Conservation (phyloP, 2,797 vertebrate species). For the Esox lucius region DNA sequence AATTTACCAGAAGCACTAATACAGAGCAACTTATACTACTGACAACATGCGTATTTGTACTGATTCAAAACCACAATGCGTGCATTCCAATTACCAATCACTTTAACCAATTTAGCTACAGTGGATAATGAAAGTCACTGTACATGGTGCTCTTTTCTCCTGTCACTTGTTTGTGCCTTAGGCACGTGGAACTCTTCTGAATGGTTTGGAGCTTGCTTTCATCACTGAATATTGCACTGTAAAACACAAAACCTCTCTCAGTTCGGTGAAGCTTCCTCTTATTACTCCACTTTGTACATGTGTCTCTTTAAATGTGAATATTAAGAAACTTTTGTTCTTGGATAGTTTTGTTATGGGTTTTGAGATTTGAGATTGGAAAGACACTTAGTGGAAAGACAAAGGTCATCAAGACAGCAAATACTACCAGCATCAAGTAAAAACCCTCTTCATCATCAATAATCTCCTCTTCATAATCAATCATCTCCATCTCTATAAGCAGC, state of each 20-base stretch:
- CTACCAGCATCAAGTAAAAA: not conserved
- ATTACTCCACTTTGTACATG: not conserved
- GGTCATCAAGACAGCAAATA: not conserved
- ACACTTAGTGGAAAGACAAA: not conserved
- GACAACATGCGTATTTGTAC: too few relatives aligned
- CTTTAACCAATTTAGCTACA: too few relatives aligned
- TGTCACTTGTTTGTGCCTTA: too few relatives aligned
- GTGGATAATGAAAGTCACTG: too few relatives aligned
- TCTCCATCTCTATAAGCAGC: not conserved
- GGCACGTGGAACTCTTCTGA: too few relatives aligned
- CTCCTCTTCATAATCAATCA: slow-evolving; percentile 17
- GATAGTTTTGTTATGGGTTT: not conserved
- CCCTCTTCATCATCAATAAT: slow-evolving; percentile 15
- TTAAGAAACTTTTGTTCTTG: not conserved
- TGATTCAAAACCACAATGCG: too few relatives aligned
- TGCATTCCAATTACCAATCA: too few relatives aligned
- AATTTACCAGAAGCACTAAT: too few relatives aligned
- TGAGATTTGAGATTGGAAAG: not conserved
- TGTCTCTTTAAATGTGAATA: not conserved
- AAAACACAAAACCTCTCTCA: not conserved
- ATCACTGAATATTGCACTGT: too few relatives aligned
- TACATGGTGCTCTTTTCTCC: too few relatives aligned
- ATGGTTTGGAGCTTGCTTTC: too few relatives aligned
- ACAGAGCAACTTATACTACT: too few relatives aligned
- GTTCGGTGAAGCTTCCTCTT: not conserved